Evolutionary conservation across 92 coral and sea anemone species (phyloP), one percentile per base, ranked within the genome.

Genomic region (Siderastrea siderea): DNA sequence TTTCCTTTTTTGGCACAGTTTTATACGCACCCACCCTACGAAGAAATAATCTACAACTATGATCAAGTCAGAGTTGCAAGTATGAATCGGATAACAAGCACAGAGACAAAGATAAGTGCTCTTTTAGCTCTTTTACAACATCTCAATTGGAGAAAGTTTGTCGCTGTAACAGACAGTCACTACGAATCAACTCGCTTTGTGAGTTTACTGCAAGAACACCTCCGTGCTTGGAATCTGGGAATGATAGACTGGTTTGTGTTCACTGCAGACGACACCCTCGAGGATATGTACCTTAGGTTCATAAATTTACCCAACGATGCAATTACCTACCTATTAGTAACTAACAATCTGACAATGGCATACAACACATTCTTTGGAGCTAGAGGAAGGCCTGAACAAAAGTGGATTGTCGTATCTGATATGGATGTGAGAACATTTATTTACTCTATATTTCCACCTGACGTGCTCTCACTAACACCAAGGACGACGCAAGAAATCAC

Each of bases 401-500:
- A 58, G 83, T 93, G 96, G 96, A 81, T 93, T 7, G 51, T 93
- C 7, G 75, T 86, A 46, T 86, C 89, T 58, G 89, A 93, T 60
- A 44, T 83, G 3, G 75, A 74, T 14, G 82, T 86, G 15, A 75
- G 62, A 16, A 78, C 59, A n/a, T 83, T 90, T 11, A 59, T 63
- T 1, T 14, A 76, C 13, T 75, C 64, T 61, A 8, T 49, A 0
- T 72, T 91, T 19, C 89, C 94, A 26, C 76, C 74, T 11, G 51
- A 63, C 6, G 49, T 85, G 13, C 64, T 81, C 63, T 63, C 90
- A 45, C 64, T 93, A 12, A 78, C 86, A 43, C 96, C 98, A 63
- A 71, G 53, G 74, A 70, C 3, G 12, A 47, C 45, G 46, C 75
- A 61, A 4, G 82, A 69, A 57, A 72, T 85, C 74, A 61, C 85